phyloP scores from a whole-genome alignment of 2,797 vertebrate genomes.

The Enteromius unitaeniatus region DNA sequence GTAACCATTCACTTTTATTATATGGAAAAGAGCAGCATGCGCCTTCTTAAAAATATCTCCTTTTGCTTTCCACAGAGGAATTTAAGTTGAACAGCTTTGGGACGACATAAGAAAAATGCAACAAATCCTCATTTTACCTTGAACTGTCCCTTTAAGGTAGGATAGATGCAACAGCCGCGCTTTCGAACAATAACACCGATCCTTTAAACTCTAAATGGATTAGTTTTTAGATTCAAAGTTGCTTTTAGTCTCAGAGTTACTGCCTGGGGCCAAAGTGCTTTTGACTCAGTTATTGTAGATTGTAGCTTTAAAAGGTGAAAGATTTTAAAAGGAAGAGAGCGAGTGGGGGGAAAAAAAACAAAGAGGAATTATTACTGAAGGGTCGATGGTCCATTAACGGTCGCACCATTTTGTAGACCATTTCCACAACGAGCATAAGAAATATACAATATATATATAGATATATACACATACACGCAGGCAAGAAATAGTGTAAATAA shows the following conservation, averaged over 20 bases:
- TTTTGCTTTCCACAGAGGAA: background rate
- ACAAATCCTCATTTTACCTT: background rate
- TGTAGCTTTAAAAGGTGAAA: constrained; percentile 53
- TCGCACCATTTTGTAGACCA: constrained; percentile 38
- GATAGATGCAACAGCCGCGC: constrained; percentile 1
- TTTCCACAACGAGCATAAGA: constrained; percentile 48
- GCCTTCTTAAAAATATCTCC: background rate
- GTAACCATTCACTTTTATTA: background rate
- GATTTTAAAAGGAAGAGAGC: constrained; percentile 46
- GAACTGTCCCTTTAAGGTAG: constrained; percentile 15
- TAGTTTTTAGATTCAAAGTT: constrained; percentile 42
- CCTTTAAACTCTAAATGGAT: constrained; percentile 38
- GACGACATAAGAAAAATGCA: background rate
- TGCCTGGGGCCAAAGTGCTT: constrained; percentile 49
- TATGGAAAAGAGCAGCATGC: background rate
- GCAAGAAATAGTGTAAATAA: constrained; percentile 30
- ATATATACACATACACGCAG: constrained; percentile 59
- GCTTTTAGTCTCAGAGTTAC: constrained; percentile 47
- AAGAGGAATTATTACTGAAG: constrained; percentile 37
- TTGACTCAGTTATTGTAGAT: constrained; percentile 44
- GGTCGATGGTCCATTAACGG: constrained; percentile 48
- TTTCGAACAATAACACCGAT: constrained; percentile 3
- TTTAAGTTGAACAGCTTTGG: background rate
- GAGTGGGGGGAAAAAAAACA: background rate
- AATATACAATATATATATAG: constrained; percentile 61